Evolutionary conservation across 1,140 invertebrate species (phyloP), one percentile per base, ranked within the genome.

Genomic region (Drosophila tsacasi): DNA sequence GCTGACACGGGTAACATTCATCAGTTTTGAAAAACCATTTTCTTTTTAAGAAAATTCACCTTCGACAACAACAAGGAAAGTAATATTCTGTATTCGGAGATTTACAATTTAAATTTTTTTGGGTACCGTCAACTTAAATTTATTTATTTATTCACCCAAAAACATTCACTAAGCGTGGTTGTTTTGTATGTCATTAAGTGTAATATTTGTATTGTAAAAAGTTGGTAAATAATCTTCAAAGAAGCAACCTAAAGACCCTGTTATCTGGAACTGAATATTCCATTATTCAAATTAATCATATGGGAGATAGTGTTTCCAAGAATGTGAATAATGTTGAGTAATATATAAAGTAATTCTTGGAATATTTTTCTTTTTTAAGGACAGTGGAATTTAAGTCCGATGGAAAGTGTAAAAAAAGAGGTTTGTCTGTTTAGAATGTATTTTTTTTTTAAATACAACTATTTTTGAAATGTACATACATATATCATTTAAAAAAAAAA

Each of bases 141-240:
- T 55, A 55, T 55, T 55, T 10, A 55, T 37, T 5, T 55, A 55
- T 37, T 55, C 52, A 37, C 32, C 37, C 37, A 13, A 55, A 23
- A 37, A 6, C 7, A 3, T 13, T 17, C 2, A 9, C 0, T 23
- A 37, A 23, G 21, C 35, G n/a, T 32, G 6, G 6, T 10, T 50
- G 15, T 50, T 12, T 12, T 27, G 47, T 3, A 50, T 27, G 17
- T 2, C 25, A 50, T 50, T 50, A 50, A n/a, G 30, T 27, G 7
- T 9, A 54, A 19, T 21, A 37, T 35, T 54, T 5, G 13, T 23
- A 6, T 55, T 37, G 52, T 23, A 0, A 17, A 37, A 23, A 55
- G 8, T 17, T 15, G 8, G 2, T 23, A 9, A 17, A 23, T 55
- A 23, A 17, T 23, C 32, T 55, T 1, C 0, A 17, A 55, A 55